Percentiles rank a stretch among this genome's conserved stretches.
phyloP scores from a whole-genome alignment of 2,888 invertebrate genomes.

The Ashinkailepas kermadecensis region DNA sequence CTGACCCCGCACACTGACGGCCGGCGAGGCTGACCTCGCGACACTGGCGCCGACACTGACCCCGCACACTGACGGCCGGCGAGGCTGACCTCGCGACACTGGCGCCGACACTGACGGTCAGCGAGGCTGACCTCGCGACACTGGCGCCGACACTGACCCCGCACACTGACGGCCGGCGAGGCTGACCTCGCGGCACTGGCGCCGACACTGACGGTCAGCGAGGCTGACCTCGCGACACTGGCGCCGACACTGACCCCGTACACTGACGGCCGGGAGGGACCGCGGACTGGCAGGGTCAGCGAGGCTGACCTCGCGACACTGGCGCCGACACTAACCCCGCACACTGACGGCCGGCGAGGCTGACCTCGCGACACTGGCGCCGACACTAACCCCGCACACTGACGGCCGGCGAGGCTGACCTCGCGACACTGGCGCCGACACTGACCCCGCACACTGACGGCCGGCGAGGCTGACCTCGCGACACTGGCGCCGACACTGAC shows the following conservation, averaged over 20 bases:
- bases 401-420: too few species aligned
- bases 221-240: not conserved
- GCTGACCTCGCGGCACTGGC: not conserved
- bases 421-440: too few species aligned
- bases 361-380: not conserved
- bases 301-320: not conserved
- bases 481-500: too few species aligned
- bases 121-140: not conserved
- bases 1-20: not conserved
- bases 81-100: not conserved
- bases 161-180: not conserved
- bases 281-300: too few species aligned
- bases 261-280: too few species aligned
- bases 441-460: too few species aligned
- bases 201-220: not conserved
- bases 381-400: not conserved
- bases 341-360: not conserved
- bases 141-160: not conserved
- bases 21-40: too few species aligned
- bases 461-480: too few species aligned
- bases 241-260: not conserved
- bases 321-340: not conserved
- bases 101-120: not conserved
- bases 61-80: not conserved
- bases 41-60: not conserved